Percentiles rank a stretch among this genome's conserved stretches.
phyloP scores from a whole-genome alignment of 2,888 invertebrate genomes.

The Drosophila meridiana region DNA sequence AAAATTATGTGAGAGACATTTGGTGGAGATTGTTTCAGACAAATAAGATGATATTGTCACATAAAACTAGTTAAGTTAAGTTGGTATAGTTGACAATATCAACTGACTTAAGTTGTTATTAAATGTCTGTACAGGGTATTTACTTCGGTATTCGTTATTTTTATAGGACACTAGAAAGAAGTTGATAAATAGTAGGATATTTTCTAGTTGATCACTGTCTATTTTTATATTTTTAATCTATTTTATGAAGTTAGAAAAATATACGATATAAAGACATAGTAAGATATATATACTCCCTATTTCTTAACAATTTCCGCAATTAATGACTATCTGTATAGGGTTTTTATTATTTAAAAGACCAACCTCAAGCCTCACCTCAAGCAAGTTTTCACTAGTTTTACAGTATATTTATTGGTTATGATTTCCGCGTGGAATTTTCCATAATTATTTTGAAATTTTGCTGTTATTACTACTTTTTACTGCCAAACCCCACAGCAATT shows the following conservation, averaged over 20 bases:
- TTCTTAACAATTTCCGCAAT: no score
- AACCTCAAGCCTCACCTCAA: no score
- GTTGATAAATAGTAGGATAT: no score
- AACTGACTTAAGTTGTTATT: neutral
- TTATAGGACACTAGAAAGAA: neutral
- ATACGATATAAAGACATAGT: no score
- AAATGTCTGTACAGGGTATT: neutral
- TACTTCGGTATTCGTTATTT: neutral
- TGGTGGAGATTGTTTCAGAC: neutral
- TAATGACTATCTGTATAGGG: neutral
- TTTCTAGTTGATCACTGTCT: no score
- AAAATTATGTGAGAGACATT: neutral
- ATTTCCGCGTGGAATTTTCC: neutral
- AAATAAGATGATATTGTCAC: neutral
- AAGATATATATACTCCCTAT: no score
- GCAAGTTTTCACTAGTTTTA: neutral
- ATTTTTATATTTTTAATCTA: no score
- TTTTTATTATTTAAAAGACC: no score
- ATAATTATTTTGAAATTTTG: neutral
- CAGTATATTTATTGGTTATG: neutral
- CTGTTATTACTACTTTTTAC: neutral
- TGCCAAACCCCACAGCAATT: neutral
- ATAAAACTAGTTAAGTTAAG: neutral
- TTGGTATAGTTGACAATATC: neutral
- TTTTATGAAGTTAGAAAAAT: no score